phyloP scores from a whole-genome alignment of 2,888 invertebrate genomes.

The Formica aserva region DNA sequence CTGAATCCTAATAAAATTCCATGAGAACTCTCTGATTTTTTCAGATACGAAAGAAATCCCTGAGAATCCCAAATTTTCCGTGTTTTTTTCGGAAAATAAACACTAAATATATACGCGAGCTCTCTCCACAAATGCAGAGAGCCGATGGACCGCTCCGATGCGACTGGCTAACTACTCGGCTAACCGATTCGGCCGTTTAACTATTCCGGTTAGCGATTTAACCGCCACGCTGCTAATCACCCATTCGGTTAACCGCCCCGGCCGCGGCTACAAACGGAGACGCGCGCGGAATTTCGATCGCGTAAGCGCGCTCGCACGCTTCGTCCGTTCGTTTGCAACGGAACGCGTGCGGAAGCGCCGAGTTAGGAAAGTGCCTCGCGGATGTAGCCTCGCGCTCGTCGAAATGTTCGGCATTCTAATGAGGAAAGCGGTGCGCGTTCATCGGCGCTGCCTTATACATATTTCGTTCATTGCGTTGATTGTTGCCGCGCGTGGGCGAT shows the following conservation, averaged over 20 bases:
- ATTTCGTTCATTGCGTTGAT: slow-evolving; percentile 61
- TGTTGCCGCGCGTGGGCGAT: slow-evolving; percentile 61
- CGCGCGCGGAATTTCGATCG: slow-evolving; percentile 59
- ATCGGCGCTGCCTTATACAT: slow-evolving; percentile 69
- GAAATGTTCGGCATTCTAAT: slow-evolving; percentile 84
- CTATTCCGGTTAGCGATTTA: slow-evolving; percentile 47
- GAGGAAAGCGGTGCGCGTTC: slow-evolving; percentile 83
- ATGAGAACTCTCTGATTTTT: too few species aligned
- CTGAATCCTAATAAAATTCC: too few species aligned
- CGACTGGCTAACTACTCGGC: slow-evolving; percentile 34
- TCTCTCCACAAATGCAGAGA: not conserved
- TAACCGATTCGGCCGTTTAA: slow-evolving; percentile 50
- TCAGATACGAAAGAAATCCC: too few species aligned
- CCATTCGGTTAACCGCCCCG: slow-evolving; percentile 47
- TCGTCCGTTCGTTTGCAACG: not conserved
- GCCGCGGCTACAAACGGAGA: slow-evolving; percentile 53
- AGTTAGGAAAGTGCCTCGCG: slow-evolving; percentile 80
- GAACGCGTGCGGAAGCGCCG: slow-evolving; percentile 78
- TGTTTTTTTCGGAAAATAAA: too few species aligned
- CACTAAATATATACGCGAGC: not conserved
- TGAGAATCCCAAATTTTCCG: too few species aligned
- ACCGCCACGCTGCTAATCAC: slow-evolving; percentile 47
- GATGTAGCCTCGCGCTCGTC: slow-evolving; percentile 76
- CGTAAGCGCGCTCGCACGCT: slow-evolving; percentile 20
- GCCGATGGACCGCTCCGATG: slow-evolving; percentile 21